Evolutionary conservation across 1,140 invertebrate species (phyloP).

Genomic region (Listronotus bonariensis): DNA sequence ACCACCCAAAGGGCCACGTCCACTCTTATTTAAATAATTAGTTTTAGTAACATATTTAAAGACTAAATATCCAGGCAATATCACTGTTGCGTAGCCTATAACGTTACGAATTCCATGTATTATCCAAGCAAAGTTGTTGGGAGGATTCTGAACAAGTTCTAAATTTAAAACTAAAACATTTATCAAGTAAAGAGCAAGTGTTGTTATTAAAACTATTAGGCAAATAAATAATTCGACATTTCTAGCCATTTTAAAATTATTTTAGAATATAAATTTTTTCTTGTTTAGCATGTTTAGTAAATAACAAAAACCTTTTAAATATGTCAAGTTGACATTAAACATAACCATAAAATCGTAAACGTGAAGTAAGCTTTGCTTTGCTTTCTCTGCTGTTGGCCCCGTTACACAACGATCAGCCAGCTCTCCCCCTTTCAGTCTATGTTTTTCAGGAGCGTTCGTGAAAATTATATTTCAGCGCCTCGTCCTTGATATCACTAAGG

Average conservation of each 20-base stretch:
- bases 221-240: conserved; percentile 44
- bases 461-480: too few relatives aligned
- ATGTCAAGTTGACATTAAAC: too few relatives aligned
- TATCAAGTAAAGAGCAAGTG: conserved; percentile 37
- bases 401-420: too few relatives aligned
- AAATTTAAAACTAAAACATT: conserved; percentile 44
- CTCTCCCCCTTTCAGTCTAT: too few relatives aligned
- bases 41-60: conserved; percentile 81
- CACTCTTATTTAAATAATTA: conserved; percentile 80
- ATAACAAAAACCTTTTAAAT: too few relatives aligned
- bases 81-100: conserved; percentile 85
- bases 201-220: conserved; percentile 42
- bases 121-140: conserved; percentile 71
- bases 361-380: too few relatives aligned
- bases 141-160: conserved; percentile 34
- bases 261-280: too few relatives aligned
- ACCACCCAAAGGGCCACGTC: conserved; percentile 66
- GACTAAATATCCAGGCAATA: conserved; percentile 84
- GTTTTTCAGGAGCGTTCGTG: too few relatives aligned
- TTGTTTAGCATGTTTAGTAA: too few relatives aligned
- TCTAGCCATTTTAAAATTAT: conserved; percentile 37
- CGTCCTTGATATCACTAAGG: too few relatives aligned
- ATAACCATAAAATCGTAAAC: too few relatives aligned
- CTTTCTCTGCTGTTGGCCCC: too few relatives aligned
- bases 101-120: conserved; percentile 78